Percentiles rank a stretch among this genome's conserved stretches.
Evolutionary conservation across 2,888 invertebrate species (phyloP).

Genomic region (Ephialtes manifestator): DNA sequence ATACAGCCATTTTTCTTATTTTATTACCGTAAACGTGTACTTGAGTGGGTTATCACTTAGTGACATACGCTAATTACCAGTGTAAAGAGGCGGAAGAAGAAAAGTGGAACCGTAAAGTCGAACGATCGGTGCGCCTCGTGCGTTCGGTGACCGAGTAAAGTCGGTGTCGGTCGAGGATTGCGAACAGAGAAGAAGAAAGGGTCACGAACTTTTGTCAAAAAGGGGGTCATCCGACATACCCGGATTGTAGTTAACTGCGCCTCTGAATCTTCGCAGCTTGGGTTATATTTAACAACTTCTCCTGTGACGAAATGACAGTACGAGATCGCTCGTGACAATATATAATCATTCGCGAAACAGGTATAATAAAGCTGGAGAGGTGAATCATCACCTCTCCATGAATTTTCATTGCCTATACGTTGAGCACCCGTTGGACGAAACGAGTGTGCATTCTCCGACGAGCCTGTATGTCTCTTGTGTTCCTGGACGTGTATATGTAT

Average conservation of each 20-base stretch:
- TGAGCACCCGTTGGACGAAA: conserved; percentile 42
- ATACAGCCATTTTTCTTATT: neutral
- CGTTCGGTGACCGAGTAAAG: conserved; percentile 11
- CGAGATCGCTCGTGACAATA: conserved; percentile 15
- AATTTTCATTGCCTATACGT: conserved; percentile 38
- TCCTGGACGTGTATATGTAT: neutral
- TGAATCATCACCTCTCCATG: conserved; percentile 40
- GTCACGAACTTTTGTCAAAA: conserved; percentile 47
- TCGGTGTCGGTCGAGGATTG: conserved; percentile 3
- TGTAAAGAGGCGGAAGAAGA: conserved; percentile 57
- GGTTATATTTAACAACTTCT: neutral
- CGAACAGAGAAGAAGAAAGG: conserved; percentile 28
- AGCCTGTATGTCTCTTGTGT: neutral
- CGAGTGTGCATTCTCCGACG: conserved; percentile 35
- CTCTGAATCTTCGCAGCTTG: neutral
- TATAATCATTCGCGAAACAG: conserved; percentile 15
- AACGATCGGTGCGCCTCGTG: conserved; percentile 51
- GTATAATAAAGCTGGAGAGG: conserved; percentile 13
- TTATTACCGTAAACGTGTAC: neutral
- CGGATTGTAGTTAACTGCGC: conserved; percentile 5
- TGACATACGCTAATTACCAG: conserved; percentile 60
- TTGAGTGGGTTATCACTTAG: conserved; percentile 9
- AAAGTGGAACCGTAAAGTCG: conserved; percentile 62
- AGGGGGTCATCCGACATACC: conserved; percentile 46
- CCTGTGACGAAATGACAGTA: neutral